Evolutionary conservation across 2,113 vertebrate genomes (phyloP).

Genomic region (Macquaria australasica): DNA sequence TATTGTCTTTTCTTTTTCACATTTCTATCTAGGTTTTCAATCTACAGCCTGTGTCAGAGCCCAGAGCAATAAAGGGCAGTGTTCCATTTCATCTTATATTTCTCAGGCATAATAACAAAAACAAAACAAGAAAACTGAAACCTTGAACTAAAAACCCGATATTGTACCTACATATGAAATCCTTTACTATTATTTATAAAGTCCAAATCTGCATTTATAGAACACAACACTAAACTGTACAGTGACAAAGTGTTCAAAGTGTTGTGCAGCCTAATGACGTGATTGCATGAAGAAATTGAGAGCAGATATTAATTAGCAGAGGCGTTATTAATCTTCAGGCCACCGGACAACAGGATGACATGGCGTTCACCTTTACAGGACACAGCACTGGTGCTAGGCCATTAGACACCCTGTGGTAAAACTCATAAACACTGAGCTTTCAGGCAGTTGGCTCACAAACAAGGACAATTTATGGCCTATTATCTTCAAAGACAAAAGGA

Average conservation of each 20-base stretch:
- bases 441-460: conserved; percentile 81
- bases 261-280: conserved; percentile 5
- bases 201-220: conserved; percentile 45
- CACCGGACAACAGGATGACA: conserved; percentile 61
- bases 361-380: conserved; percentile 82
- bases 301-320: conserved; percentile 80
- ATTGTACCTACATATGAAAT: conserved; percentile 46
- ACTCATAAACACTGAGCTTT: conserved; percentile 82
- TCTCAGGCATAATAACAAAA: conserved; percentile 72
- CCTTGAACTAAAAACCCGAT: conserved; percentile 59
- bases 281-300: conserved; percentile 70
- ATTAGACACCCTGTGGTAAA: conserved; percentile 77
- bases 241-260: background rate
- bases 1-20: conserved; percentile 66
- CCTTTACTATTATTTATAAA: conserved; percentile 42
- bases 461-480: conserved; percentile 85
- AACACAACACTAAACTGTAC: conserved; percentile 46
- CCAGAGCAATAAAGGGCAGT: conserved; percentile 76
- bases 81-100: conserved; percentile 77
- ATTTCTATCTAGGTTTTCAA: conserved; percentile 69
- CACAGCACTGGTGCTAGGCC: conserved; percentile 56
- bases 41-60: conserved; percentile 68
- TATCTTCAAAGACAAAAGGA: conserved; percentile 85
- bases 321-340: conserved; percentile 76
- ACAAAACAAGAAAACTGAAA: conserved; percentile 59